Conservation (phyloP, 2,888 invertebrate species). For the Stramonita haemastoma region DNA sequence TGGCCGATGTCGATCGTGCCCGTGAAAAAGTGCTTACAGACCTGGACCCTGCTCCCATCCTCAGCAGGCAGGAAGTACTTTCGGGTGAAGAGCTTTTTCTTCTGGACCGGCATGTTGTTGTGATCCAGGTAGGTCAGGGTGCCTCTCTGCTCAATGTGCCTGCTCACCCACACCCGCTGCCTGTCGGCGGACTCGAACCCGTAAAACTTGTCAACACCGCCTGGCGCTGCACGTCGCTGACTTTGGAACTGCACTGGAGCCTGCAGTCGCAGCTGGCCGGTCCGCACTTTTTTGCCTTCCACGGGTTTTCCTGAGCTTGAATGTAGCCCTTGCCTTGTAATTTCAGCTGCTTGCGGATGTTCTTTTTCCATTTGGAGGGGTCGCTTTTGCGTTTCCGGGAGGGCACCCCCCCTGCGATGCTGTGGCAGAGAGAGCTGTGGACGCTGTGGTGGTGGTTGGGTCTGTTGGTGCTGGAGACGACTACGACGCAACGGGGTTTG, state of each 20-base stretch:
- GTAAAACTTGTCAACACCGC: constrained; percentile 11
- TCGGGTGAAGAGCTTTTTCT: neutral
- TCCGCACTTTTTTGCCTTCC: neutral
- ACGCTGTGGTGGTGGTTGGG: neutral
- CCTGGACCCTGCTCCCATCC: constrained; percentile 9
- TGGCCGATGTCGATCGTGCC: constrained; percentile 5
- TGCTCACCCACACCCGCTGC: constrained; percentile 8
- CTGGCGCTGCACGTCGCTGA: constrained; percentile 5
- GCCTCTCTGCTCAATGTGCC: constrained; percentile 22
- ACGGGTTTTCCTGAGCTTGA: constrained; percentile 14
- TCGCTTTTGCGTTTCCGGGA: neutral
- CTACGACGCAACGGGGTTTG: constrained; percentile 11
- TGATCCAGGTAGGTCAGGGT: neutral
- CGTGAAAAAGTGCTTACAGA: neutral
- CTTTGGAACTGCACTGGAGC: constrained; percentile 7
- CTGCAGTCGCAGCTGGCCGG: neutral
- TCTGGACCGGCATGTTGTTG: neutral
- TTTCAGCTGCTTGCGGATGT: constrained; percentile 2
- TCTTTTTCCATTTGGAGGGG: constrained; percentile 21
- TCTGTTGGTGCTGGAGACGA: neutral
- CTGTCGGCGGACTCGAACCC: neutral
- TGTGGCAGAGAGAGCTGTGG: neutral
- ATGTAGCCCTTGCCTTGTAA: constrained; percentile 2
- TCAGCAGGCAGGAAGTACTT: neutral
- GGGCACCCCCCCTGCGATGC: neutral